Conservation (phyloP, 2,113 vertebrate species). For the Probosciger aterrimus region DNA sequence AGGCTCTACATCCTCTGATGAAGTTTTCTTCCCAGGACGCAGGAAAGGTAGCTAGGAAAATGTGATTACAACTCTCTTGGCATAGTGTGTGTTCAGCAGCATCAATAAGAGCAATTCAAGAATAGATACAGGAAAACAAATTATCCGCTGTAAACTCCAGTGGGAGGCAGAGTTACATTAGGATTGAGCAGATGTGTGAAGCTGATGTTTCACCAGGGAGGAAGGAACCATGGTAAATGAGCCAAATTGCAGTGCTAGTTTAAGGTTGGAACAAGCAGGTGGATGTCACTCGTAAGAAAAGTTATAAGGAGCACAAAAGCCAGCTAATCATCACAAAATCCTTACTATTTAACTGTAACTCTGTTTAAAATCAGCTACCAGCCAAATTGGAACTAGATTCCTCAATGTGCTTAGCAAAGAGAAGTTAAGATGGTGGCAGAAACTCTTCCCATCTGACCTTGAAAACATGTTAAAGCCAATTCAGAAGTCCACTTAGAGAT, state of each 20-base stretch:
- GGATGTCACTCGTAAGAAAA: neutral
- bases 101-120: neutral
- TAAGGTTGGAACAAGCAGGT: neutral
- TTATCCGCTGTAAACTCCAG: neutral
- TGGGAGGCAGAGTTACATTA: neutral
- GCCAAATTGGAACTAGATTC: neutral
- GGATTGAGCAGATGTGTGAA: neutral
- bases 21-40: neutral
- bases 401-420: neutral
- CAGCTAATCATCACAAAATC: neutral
- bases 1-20: neutral
- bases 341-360: neutral
- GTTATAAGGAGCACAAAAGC: neutral
- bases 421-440: neutral
- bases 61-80: neutral
- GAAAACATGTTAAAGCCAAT: neutral
- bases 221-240: neutral
- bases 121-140: neutral
- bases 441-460: neutral
- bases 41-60: neutral
- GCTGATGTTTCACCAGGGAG: neutral
- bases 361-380: neutral
- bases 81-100: neutral
- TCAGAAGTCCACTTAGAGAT: neutral
- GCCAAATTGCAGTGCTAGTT: neutral